phyloP scores from a whole-genome alignment of 2,113 vertebrate genomes.

The Empidonax traillii region DNA sequence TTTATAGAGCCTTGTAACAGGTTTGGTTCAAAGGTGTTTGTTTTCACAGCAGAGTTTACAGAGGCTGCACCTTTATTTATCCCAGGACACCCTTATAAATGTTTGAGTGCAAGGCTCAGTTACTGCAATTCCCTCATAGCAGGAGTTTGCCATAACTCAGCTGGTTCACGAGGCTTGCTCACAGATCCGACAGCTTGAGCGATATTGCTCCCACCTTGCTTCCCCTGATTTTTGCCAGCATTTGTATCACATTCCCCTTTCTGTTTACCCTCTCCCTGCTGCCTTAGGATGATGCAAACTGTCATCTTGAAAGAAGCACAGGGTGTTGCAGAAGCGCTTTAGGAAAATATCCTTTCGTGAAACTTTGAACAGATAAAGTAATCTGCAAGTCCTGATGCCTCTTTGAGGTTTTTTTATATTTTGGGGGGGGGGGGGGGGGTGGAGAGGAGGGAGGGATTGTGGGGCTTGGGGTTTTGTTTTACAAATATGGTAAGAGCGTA shows the following conservation, averaged over 20 bases:
- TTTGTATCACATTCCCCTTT: background rate
- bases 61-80: slow-evolving; percentile 52
- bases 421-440: background rate
- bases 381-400: background rate
- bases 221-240: slow-evolving; percentile 35
- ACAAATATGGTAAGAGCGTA: fast-evolving
- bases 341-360: background rate
- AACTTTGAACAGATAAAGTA: background rate
- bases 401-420: background rate
- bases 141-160: slow-evolving; percentile 44
- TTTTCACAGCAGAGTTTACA: slow-evolving; percentile 34
- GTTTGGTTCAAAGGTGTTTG: slow-evolving; percentile 41
- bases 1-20: slow-evolving; percentile 12
- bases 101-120: slow-evolving; percentile 47
- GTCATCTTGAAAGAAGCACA: background rate
- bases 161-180: slow-evolving; percentile 27
- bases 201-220: slow-evolving; percentile 19
- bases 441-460: background rate
- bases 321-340: fast-evolving
- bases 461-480: background rate
- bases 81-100: slow-evolving; percentile 44
- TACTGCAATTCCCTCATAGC: slow-evolving; percentile 44
- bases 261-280: background rate
- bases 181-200: slow-evolving; percentile 25
- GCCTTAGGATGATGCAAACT: background rate